These are phyloP conservation scores for Zygaena filipendulae DNA, from an alignment of 2,888 invertebrate species.

Conservation along the genomic window DNA sequence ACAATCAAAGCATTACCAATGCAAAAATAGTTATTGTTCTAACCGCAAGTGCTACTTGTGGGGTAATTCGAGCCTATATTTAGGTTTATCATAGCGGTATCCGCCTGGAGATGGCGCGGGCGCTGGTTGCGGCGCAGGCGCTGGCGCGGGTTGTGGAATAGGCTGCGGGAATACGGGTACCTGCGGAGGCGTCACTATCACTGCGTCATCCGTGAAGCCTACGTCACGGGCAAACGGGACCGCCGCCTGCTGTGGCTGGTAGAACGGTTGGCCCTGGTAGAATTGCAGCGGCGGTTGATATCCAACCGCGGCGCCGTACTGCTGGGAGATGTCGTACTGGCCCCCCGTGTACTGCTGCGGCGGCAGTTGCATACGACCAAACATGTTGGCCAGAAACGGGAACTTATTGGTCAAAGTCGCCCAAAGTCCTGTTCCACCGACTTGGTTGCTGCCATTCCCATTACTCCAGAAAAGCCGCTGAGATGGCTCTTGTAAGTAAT, in stretches of 20 bases:
- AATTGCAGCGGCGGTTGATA: constrained; percentile 11
- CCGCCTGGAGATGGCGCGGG: constrained; percentile 29
- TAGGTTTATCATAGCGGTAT: constrained; percentile 52
- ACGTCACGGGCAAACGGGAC: constrained; percentile 39
- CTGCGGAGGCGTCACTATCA: constrained; percentile 54
- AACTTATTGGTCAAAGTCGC: constrained; percentile 53
- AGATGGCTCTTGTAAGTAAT: constrained; percentile 39
- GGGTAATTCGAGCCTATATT: constrained; percentile 46
- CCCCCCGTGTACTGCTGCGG: constrained; percentile 34
- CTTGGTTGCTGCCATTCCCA: constrained; percentile 47
- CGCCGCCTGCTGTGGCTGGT: constrained; percentile 22
- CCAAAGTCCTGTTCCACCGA: constrained; percentile 55
- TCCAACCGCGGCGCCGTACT: constrained; percentile 15
- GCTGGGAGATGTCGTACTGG: constrained; percentile 20
- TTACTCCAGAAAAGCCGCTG: constrained; percentile 51
- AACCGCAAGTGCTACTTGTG: constrained; percentile 34
- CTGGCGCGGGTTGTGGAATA: constrained; percentile 24
- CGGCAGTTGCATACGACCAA: constrained; percentile 48
- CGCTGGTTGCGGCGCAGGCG: constrained; percentile 21
- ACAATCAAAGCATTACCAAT: too few species aligned
- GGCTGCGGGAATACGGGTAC: constrained; percentile 33
- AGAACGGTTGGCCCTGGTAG: constrained; percentile 22
- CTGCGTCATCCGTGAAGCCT: constrained; percentile 51
- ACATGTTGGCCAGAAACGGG: constrained; percentile 50
- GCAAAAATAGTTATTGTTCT: too few species aligned